phyloP scores from a whole-genome alignment of 2,888 invertebrate species.

The Meteorus cinctellus region DNA sequence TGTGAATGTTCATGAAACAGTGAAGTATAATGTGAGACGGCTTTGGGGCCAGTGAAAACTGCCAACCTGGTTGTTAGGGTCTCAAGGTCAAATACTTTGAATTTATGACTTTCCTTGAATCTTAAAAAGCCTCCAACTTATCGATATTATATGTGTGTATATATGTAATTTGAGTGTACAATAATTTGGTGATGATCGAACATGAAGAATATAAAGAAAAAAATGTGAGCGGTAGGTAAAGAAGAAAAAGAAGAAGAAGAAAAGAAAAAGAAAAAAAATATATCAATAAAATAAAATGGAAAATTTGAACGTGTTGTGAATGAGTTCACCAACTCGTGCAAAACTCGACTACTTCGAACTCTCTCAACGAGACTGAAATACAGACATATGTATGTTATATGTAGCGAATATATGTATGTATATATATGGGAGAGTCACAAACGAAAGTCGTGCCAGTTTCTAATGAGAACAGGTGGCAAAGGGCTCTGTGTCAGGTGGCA shows the following conservation, averaged over 20 bases:
- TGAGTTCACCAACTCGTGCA: constrained; percentile 13
- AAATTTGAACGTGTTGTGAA: not conserved
- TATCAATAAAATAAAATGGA: not conserved
- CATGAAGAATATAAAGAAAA: constrained; percentile 30
- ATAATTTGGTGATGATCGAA: constrained; percentile 19
- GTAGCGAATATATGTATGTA: not conserved
- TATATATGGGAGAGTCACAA: constrained; percentile 22
- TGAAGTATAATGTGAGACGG: not conserved
- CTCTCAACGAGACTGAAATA: constrained; percentile 6
- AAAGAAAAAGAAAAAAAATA: too few species aligned
- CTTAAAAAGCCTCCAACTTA: constrained; percentile 3
- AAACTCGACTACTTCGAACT: constrained; percentile 9
- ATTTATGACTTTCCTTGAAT: constrained; percentile 7
- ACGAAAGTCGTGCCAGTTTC: constrained; percentile 40
- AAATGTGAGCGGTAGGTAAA: constrained; percentile 5
- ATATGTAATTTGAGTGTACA: not conserved
- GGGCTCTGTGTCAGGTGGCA: constrained; percentile 39
- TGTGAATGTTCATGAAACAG: constrained; percentile 1
- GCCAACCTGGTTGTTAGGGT: constrained; percentile 41
- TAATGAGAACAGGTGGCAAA: constrained; percentile 42
- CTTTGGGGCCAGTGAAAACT: constrained; percentile 46
- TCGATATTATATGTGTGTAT: constrained; percentile 10
- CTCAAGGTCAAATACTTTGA: constrained; percentile 39
- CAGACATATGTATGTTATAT: not conserved
- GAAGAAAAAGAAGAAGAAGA: too few species aligned